Evolutionary conservation across 2,797 vertebrate genomes (phyloP).

Genomic region (Limnodromus scolopaceus): DNA sequence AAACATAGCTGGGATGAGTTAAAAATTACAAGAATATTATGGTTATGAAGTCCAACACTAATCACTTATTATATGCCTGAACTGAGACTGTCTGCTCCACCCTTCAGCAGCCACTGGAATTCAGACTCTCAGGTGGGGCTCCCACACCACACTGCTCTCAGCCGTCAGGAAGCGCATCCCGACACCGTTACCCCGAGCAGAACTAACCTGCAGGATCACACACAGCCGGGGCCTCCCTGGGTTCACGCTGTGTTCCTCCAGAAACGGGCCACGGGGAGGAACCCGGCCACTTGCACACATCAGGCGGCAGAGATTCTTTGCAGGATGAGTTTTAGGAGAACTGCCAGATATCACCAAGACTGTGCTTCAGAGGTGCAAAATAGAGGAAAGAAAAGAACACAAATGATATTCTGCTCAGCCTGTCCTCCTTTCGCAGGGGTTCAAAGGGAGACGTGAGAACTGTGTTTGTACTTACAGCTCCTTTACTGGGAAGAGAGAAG

Average conservation of each 20-base stretch:
- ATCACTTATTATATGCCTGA: background rate
- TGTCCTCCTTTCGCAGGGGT: background rate
- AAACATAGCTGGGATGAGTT: background rate
- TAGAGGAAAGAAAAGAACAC: conserved; percentile 15
- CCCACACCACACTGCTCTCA: background rate
- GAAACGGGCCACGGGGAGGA: background rate
- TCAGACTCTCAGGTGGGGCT: background rate
- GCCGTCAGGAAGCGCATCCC: background rate
- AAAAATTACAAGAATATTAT: background rate
- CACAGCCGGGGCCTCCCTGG: background rate
- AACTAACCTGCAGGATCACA: background rate
- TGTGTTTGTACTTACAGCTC: background rate
- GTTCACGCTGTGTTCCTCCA: background rate
- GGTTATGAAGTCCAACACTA: background rate
- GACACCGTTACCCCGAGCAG: background rate
- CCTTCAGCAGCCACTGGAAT: background rate
- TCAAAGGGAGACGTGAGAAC: background rate
- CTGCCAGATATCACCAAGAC: conserved; percentile 5
- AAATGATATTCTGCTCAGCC: background rate
- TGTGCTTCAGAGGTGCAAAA: conserved; percentile 37
- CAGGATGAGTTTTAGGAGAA: conserved; percentile 17
- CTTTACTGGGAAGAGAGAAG: background rate
- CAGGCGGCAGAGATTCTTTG: background rate
- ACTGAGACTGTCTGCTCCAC: background rate
- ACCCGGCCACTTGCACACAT: background rate